Evolutionary conservation across 2,113 vertebrate species (phyloP), one percentile per base, ranked within the genome.

Genomic region (Dicaeum eximium): DNA sequence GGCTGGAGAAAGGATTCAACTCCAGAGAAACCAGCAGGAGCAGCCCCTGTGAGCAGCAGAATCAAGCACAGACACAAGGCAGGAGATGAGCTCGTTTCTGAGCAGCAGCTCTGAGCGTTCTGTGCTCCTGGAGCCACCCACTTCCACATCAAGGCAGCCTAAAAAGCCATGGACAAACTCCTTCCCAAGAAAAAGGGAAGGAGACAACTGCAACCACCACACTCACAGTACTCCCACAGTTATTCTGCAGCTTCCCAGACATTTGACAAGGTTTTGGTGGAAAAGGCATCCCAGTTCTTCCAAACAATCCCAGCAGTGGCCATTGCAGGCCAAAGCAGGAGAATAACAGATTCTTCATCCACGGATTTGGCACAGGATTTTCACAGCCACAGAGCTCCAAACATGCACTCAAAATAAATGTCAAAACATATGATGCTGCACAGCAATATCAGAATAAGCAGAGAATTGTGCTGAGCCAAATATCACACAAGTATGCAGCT

Each of bases 401-500:
- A 71, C 13, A 35, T 4, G 6, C 61, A 14, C 54, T 47, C 48
- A n/a, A 85, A 81, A 71, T 54, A 81, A 57, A 87, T 21, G 30
- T 31, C 69, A 81, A 85, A 81, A 84, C 42, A 73, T 2, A 65
- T 4, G 44, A 90, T 74, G 57, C 56, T 22, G 13, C 1, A 50
- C 38, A 79, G 57, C 73, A 82, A 28, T 27, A 81, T 18, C 64
- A 40, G 24, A 91, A 80, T 15, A 78, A 89, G 77, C 64, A 84
- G 42, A 86, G 58, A 77, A 73, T 53, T 51, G 57, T 90, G 74
- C n/a, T 9, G 45, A 87, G 72, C 27, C 88, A 84, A 94, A 65
- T 66, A 84, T 35, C 73, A 71, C 13, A 86, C 23, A 80, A 20
- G 24, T 13, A 28, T 2, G 24, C 80, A 70, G 60, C 62, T 61